Conservation (phyloP, 2,888 invertebrate species). For the Acleris cristana region DNA sequence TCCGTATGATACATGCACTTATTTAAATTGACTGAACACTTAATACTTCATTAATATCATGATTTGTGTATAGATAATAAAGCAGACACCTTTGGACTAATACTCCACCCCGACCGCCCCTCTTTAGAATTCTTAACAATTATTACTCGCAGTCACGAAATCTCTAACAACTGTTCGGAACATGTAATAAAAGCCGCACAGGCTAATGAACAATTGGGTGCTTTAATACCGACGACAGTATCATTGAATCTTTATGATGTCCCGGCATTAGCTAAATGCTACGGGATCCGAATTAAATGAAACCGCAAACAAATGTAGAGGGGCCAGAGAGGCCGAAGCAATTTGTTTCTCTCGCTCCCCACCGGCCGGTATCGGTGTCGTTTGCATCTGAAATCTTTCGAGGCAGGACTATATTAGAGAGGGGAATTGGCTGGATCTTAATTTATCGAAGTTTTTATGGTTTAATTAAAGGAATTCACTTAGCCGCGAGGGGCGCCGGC, state of each 20-base stretch:
- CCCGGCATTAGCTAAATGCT: constrained; percentile 43
- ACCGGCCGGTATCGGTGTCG: constrained; percentile 73
- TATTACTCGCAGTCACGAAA: constrained; percentile 12
- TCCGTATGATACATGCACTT: too few species aligned
- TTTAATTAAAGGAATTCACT: constrained; percentile 85
- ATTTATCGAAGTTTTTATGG: constrained; percentile 85
- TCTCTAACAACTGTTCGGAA: background rate
- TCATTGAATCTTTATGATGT: constrained; percentile 53
- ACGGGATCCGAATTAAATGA: constrained; percentile 55
- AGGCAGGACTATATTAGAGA: constrained; percentile 75
- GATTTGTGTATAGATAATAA: too few species aligned
- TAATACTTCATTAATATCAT: too few species aligned
- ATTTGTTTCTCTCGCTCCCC: constrained; percentile 66
- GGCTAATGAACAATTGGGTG: constrained; percentile 20
- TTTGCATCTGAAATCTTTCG: constrained; percentile 82
- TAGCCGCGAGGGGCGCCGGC: constrained; percentile 61
- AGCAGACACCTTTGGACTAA: too few species aligned
- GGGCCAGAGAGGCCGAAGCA: constrained; percentile 56
- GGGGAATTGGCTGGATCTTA: constrained; percentile 84
- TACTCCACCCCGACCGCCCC: background rate
- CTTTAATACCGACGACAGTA: constrained; percentile 50
- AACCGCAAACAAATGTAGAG: constrained; percentile 73
- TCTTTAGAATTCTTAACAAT: constrained; percentile 1
- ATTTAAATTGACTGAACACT: too few species aligned
- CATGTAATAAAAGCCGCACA: constrained; percentile 16